Evolutionary conservation across 2,797 vertebrate genomes (phyloP).

Genomic region (Notamacropus eugenii): DNA sequence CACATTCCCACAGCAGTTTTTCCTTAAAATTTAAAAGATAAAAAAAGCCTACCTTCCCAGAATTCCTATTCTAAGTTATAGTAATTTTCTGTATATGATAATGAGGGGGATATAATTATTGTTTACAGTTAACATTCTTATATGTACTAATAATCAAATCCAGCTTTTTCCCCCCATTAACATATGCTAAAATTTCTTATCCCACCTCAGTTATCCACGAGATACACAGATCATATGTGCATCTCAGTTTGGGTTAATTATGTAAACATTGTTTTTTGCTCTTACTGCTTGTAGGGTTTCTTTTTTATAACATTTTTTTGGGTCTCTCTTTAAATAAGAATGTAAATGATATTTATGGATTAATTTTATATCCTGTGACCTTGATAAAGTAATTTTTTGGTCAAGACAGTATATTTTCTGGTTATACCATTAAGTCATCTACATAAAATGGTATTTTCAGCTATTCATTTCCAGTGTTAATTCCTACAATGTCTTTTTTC

Average conservation of each 20-base stretch:
- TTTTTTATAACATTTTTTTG: not conserved
- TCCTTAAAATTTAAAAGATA: not conserved
- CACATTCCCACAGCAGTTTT: not conserved
- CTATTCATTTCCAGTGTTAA: not conserved
- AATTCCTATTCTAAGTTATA: not conserved
- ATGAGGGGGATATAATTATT: not conserved
- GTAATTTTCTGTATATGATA: not conserved
- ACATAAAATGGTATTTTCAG: not conserved
- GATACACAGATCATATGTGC: not conserved
- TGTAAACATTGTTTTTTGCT: not conserved
- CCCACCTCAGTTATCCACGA: not conserved
- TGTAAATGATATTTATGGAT: not conserved
- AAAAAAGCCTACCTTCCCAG: not conserved
- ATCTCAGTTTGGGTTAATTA: not conserved
- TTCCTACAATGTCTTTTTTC: not conserved
- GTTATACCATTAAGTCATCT: not conserved
- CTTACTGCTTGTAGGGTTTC: not conserved
- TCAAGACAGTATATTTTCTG: not conserved
- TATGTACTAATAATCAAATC: not conserved
- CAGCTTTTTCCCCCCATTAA: not conserved
- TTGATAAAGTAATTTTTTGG: not conserved
- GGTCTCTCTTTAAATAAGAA: not conserved
- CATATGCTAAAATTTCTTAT: not conserved
- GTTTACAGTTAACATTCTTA: not conserved
- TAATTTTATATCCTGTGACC: not conserved